Conservation (phyloP, 2,113 vertebrate genomes). For the Psettodes erumei region DNA sequence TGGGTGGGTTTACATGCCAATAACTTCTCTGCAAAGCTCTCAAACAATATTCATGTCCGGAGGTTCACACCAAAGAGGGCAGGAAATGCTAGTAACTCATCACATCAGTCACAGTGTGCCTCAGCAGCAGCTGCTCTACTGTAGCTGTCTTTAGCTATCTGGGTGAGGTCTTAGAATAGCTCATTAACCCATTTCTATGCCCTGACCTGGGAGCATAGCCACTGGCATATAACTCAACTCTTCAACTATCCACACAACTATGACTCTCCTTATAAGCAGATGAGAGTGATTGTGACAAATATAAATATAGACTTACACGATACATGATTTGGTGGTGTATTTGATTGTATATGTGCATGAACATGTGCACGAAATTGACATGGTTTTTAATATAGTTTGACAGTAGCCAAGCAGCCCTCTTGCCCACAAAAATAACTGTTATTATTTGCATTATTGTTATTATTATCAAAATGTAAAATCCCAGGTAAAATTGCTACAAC, state of each 20-base stretch:
- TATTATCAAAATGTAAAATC: not conserved
- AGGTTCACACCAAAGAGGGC: conserved; percentile 1
- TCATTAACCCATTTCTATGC: conserved; percentile 76
- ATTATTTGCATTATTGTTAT: no score
- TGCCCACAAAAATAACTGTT: not conserved
- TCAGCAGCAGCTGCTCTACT: conserved; percentile 74
- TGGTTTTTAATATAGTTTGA: not conserved
- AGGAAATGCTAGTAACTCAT: conserved; percentile 61
- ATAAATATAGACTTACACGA: conserved; percentile 35
- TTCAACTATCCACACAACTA: conserved; percentile 40
- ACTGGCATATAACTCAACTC: conserved; percentile 53
- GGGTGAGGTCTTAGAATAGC: conserved; percentile 79
- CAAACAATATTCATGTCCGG: not conserved
- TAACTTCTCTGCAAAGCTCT: not conserved
- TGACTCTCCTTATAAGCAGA: conserved; percentile 52
- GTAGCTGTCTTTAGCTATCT: conserved; percentile 72
- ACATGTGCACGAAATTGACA: not conserved
- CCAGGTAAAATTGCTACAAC: not conserved
- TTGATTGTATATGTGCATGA: not conserved
- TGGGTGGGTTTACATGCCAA: not conserved
- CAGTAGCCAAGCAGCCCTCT: not conserved
- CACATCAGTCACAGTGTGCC: conserved; percentile 26
- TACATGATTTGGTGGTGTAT: not conserved
- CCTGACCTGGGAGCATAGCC: conserved; percentile 68
- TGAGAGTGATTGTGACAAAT: conserved; percentile 34